Evolutionary conservation across 2,113 vertebrate genomes (phyloP).

Genomic region (Plectropomus leopardus): DNA sequence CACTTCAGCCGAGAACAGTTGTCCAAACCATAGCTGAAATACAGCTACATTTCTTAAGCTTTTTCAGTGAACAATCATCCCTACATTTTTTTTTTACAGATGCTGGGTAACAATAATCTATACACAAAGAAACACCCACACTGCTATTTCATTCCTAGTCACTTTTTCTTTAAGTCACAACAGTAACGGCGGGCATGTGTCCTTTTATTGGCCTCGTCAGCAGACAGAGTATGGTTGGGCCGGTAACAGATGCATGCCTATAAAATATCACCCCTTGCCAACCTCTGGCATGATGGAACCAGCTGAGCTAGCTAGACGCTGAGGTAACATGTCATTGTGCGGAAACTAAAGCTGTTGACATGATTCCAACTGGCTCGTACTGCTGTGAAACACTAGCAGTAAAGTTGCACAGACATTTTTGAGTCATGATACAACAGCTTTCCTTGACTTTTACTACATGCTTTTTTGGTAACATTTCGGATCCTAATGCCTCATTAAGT

Average conservation of each 20-base stretch:
- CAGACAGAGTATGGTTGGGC: constrained; percentile 1
- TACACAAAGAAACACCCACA: neutral
- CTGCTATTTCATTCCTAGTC: neutral
- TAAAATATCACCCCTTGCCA: constrained; percentile 48
- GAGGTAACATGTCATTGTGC: constrained; percentile 64
- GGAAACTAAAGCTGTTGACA: constrained; percentile 58
- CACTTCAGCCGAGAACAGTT: neutral
- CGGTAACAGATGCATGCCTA: constrained; percentile 46
- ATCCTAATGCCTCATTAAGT: constrained; percentile 47
- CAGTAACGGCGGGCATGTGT: constrained; percentile 9
- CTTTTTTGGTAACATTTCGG: constrained; percentile 37
- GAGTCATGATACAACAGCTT: constrained; percentile 40
- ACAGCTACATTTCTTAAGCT: neutral
- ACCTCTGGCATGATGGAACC: constrained; percentile 47
- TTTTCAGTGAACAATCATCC: neutral
- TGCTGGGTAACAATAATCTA: neutral
- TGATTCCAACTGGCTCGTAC: constrained; percentile 50
- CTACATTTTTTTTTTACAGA: neutral
- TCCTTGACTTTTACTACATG: constrained; percentile 30
- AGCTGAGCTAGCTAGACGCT: constrained; percentile 65
- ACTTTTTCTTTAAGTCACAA: neutral
- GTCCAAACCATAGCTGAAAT: neutral
- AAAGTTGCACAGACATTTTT: constrained; percentile 53
- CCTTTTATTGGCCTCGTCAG: constrained; percentile 11
- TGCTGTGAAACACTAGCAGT: constrained; percentile 54